Conservation (phyloP, 2,888 invertebrate genomes). For the Drosophila imparisetae region DNA sequence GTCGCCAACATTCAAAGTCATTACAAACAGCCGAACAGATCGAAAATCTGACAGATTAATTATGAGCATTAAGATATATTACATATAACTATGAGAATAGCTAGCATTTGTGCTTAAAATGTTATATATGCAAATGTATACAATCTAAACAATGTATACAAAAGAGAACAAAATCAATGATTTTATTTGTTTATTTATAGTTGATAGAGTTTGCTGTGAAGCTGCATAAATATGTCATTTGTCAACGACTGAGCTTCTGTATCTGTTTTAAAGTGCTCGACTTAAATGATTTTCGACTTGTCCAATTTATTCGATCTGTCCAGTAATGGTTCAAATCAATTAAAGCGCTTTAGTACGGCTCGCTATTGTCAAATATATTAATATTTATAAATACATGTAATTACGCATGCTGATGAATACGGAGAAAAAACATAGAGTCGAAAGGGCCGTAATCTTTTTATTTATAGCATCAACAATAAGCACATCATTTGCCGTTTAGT, state of each 20-base stretch:
- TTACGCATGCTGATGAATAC: not conserved
- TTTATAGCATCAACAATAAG: not conserved
- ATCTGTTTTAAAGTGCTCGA: not conserved
- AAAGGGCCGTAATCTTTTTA: not conserved
- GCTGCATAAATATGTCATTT: not conserved
- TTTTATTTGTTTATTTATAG: not conserved
- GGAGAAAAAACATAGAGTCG: not conserved
- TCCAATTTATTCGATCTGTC: not conserved
- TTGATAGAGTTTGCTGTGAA: not conserved
- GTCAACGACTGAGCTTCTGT: not conserved
- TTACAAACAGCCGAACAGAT: conserved; percentile 2
- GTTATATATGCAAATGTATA: not conserved
- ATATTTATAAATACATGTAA: not conserved
- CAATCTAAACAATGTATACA: no score
- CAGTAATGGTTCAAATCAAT: not conserved
- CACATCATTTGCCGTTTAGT: not conserved
- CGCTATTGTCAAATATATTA: not conserved
- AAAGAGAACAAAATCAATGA: not conserved
- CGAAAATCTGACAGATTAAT: not conserved
- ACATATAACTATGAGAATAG: not conserved
- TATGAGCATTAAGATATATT: not conserved
- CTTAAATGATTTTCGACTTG: not conserved
- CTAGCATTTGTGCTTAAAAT: not conserved
- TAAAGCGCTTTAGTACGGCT: not conserved
- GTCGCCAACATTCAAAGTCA: conserved; percentile 12